Evolutionary conservation across 2,888 invertebrate genomes (phyloP).

Genomic region (Tetranychus piercei): DNA sequence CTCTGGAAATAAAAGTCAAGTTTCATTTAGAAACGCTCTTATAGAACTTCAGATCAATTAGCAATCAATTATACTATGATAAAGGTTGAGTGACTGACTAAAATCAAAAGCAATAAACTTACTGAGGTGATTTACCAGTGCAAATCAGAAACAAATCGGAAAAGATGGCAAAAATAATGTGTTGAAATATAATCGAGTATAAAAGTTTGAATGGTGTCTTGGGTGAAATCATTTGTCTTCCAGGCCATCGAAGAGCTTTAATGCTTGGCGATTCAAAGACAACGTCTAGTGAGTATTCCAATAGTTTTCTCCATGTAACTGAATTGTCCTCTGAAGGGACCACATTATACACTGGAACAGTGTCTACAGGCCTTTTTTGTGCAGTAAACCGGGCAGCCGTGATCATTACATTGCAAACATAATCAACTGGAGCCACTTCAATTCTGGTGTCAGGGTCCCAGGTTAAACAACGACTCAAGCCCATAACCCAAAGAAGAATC

Average conservation of each 20-base stretch:
- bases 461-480: background rate
- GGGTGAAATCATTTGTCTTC: background rate
- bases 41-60: background rate
- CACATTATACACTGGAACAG: constrained; percentile 3
- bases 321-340: background rate
- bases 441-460: background rate
- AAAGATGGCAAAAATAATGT: background rate
- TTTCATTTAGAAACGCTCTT: too few relatives aligned
- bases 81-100: too few relatives aligned
- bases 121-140: background rate
- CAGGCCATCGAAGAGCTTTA: constrained; percentile 6
- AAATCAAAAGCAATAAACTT: background rate
- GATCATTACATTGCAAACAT: constrained; percentile 8
- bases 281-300: background rate
- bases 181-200: background rate
- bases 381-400: background rate
- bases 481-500: constrained; percentile 4
- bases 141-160: background rate
- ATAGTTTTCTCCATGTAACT: background rate
- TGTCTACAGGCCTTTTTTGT: background rate
- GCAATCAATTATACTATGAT: background rate
- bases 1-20: background rate
- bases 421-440: background rate
- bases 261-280: constrained; percentile 2
- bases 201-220: background rate